These are phyloP conservation scores for Limnephilus rhombicus DNA, from an alignment of 2,888 invertebrate species.

Conservation along the genomic window DNA sequence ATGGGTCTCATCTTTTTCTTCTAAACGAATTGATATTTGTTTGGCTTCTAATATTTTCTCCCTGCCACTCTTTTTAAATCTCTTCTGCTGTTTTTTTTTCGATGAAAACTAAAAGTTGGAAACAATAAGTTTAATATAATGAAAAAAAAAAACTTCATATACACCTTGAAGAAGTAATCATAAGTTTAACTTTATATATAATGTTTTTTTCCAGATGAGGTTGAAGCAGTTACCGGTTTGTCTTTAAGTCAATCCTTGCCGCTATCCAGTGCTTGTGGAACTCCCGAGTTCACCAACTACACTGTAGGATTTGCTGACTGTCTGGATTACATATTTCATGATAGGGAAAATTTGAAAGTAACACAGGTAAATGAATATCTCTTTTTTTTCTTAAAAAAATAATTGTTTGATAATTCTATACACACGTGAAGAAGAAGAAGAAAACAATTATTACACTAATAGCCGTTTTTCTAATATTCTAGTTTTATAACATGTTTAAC, in stretches of 20 bases:
- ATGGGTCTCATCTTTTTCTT: no score
- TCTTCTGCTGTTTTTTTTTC: not conserved
- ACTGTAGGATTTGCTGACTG: conserved; percentile 90
- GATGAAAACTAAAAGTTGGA: no score
- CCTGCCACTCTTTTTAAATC: not conserved
- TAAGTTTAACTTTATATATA: no score
- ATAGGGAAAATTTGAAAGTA: conserved; percentile 80
- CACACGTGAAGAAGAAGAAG: not conserved
- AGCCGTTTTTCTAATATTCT: not conserved
- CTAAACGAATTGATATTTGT: not conserved
- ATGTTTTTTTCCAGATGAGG: conserved; percentile 76
- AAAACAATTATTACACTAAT: no score
- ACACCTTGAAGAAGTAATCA: no score
- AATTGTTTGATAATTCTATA: not conserved
- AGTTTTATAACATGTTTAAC: no score
- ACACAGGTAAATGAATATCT: conserved; percentile 76
- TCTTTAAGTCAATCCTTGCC: conserved; percentile 81
- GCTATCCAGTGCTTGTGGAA: conserved; percentile 89
- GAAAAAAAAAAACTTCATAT: no score
- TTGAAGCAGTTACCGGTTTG: conserved; percentile 82
- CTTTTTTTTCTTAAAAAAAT: not conserved
- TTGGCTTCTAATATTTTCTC: not conserved
- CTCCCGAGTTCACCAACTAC: conserved; percentile 90
- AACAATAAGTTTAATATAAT: no score
- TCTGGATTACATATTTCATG: conserved; percentile 94